Evolutionary conservation across 2,888 invertebrate species (phyloP), one percentile per base, ranked within the genome.

Genomic region (Nectonema munidae): DNA sequence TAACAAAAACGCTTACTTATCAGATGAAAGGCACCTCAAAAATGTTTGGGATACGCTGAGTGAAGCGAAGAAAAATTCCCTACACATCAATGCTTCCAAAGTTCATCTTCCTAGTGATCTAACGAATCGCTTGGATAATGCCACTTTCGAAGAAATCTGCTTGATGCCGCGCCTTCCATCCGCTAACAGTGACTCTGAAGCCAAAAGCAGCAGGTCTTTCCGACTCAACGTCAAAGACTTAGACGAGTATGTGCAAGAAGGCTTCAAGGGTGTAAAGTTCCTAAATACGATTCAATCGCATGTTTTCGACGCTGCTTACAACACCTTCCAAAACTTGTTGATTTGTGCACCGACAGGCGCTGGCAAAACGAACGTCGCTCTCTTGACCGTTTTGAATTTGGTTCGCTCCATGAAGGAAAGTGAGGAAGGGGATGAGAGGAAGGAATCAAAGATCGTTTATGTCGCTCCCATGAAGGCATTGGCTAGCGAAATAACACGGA

Each of bases 401-500:
- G 68, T 95, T 33, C 70, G 72, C 44, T 68, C 72, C 43, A 70
- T 79, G 51, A 66, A 77, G 37, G 67, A 69, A 30, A 30, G n/a
- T 25, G n/a, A 25, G 6, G 25, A 25, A 9, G 6, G 9, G n/a
- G 25, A 25, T 25, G 25, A 15, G n/a, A 16, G 15, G 15, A 13
- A n/a, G 15, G 15, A 39, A 37, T 45, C 56, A 15, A 51, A 75
- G 69, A 79, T 95, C 47, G 72, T 99, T 37, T 95, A 99, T 56
- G 74, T 99, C 46, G 89, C 89, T 1, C 95, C 95, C 2, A 99
- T 95, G 95, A 99, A 95, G 60, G 95, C 95, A 0, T 56, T 99
- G 29, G 95, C 95, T 0, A 70, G 86, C 1, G 95, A 99, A 62
- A 95, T 99, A 83, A 79, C 86, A 0, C 65, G 68, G 0, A 89